These are phyloP conservation scores for Echinarachnius parma DNA, from an alignment of 53 echinoderm and acorn worm genomes.

Conservation along the genomic window DNA sequence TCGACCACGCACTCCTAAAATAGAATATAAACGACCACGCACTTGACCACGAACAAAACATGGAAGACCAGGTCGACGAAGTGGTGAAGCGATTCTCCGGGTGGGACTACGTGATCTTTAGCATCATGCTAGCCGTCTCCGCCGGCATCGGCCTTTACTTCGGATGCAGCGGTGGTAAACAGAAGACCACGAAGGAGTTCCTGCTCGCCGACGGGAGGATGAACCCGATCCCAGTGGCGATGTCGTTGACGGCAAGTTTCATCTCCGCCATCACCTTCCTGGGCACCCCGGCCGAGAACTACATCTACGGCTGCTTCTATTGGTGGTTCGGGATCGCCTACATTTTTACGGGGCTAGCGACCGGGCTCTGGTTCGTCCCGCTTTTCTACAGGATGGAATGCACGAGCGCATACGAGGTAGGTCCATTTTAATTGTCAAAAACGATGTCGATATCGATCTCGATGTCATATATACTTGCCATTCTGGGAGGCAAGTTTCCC, in stretches of 20 bases:
- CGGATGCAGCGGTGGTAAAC: slow-evolving; percentile 74
- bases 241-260: slow-evolving; percentile 83
- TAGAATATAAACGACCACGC: no score
- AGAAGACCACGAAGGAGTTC: slow-evolving; percentile 81
- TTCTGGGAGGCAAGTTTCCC: no score
- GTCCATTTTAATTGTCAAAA: no score
- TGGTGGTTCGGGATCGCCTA: slow-evolving; percentile 63
- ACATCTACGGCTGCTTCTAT: slow-evolving; percentile 69
- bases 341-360: slow-evolving; percentile 35
- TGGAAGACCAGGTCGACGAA: neutral
- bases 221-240: slow-evolving; percentile 79
- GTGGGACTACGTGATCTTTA: slow-evolving; percentile 74
- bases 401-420: slow-evolving; percentile 90
- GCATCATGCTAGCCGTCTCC: slow-evolving; percentile 53
- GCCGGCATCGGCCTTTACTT: slow-evolving; percentile 79
- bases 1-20: no score
- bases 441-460: no score
- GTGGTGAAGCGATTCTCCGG: slow-evolving; percentile 25
- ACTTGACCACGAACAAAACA: no score
- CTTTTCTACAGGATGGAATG: slow-evolving; percentile 57
- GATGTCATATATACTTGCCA: no score
- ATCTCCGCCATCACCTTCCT: slow-evolving; percentile 94
- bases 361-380: slow-evolving; percentile 59
- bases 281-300: slow-evolving; percentile 91
- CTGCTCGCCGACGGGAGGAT: slow-evolving; percentile 81